These are phyloP conservation scores for Bombyx mandarina DNA, from an alignment of 1,140 invertebrate species.

Conservation along the genomic window DNA sequence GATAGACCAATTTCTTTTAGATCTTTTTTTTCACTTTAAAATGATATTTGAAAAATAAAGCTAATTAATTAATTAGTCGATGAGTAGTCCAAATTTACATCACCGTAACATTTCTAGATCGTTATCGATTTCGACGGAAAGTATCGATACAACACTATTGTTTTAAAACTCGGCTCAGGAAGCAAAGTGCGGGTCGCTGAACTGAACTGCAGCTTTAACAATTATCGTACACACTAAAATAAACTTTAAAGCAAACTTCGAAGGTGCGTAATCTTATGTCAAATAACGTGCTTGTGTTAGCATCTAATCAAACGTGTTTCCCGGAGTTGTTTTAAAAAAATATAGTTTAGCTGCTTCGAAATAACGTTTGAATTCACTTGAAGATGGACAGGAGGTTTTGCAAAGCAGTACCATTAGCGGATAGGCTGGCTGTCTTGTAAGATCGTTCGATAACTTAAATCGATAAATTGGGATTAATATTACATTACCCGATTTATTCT, in stretches of 20 bases:
- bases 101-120: too few relatives aligned
- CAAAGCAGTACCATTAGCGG: conserved; percentile 40
- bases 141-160: conserved; percentile 11
- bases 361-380: conserved; percentile 4
- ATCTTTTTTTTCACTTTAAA: too few relatives aligned
- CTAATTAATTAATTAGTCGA: too few relatives aligned
- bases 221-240: conserved; percentile 7
- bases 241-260: conserved; percentile 12
- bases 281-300: conserved; percentile 22
- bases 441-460: conserved; percentile 46
- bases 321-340: conserved; percentile 11
- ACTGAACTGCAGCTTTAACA: conserved; percentile 37
- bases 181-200: conserved; percentile 44
- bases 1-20: too few relatives aligned
- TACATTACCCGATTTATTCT: too few relatives aligned
- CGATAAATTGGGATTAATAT: conserved; percentile 7
- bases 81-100: too few relatives aligned
- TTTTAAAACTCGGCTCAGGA: conserved; percentile 36
- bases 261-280: conserved; percentile 12
- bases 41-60: too few relatives aligned
- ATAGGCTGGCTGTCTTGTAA: conserved; percentile 43
- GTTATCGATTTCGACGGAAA: not conserved
- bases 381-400: conserved; percentile 22
- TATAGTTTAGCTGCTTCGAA: conserved; percentile 8
- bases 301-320: conserved; percentile 52